Evolutionary conservation across 2,888 invertebrate genomes (phyloP).

Genomic region (Craniophora ligustri): DNA sequence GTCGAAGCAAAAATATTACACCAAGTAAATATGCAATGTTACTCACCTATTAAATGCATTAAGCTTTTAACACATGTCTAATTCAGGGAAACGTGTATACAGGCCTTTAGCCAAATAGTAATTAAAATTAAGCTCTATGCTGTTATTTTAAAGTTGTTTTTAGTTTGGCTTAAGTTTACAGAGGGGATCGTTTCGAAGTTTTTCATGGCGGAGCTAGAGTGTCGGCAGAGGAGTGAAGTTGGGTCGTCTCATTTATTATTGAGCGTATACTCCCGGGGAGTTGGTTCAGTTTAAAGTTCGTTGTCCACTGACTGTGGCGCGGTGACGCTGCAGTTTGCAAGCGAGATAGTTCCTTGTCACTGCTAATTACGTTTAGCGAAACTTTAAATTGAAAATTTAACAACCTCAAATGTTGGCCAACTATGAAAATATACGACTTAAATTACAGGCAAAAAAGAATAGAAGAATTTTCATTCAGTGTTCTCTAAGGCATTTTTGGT

Average conservation of each 20-base stretch:
- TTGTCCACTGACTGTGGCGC: conserved; percentile 36
- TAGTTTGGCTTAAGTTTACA: conserved; percentile 47
- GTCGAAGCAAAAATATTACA: conserved; percentile 61
- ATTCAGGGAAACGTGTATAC: conserved; percentile 71
- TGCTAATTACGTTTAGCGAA: conserved; percentile 24
- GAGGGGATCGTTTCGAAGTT: conserved; percentile 72
- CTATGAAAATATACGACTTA: background rate
- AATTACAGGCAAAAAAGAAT: too few species aligned
- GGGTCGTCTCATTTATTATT: conserved; percentile 87
- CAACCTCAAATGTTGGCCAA: too few species aligned
- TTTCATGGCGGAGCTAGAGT: conserved; percentile 74
- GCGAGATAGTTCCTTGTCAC: conserved; percentile 24
- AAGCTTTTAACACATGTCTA: conserved; percentile 86
- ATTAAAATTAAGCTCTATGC: conserved; percentile 43
- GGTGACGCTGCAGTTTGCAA: conserved; percentile 42
- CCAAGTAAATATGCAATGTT: conserved; percentile 64
- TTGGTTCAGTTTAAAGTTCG: conserved; percentile 57
- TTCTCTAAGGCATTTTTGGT: too few species aligned
- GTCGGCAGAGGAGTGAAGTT: conserved; percentile 83
- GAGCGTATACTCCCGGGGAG: conserved; percentile 77
- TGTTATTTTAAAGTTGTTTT: conserved; percentile 54
- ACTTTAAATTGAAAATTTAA: conserved; percentile 26
- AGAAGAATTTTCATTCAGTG: too few species aligned
- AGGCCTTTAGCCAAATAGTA: conserved; percentile 49
- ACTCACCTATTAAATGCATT: conserved; percentile 81